Base-by-base conservation (phyloP, 2,113 vertebrate genomes). In the Tragelaphus buxtoni region DNA sequence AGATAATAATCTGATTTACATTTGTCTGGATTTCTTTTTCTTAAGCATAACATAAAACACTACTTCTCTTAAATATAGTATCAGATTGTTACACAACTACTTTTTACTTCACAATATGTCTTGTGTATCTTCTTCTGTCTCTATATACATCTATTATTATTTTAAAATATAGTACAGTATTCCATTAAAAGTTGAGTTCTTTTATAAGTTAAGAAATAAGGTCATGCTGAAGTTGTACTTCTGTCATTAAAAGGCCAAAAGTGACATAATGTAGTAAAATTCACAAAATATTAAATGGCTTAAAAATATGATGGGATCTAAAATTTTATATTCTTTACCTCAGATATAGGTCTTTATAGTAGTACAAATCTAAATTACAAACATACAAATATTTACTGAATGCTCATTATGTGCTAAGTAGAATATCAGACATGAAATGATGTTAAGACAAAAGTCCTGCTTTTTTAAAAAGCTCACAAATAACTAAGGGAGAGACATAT, bases 1-100 rank as follows among this genome's bases (percentile, higher is more conserved):
- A 88, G 61, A 60, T 60, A 80, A 96, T 96, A 79, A 96, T 97
- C 3, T 87, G 18, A 96, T 72, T 65, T 89, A 55, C 61, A 47
- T 74, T 83, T 94, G 18, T 93, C 42, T 83, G 18, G 35, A 92
- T 92, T 96, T 91, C 42, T 79, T 49, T 65, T 94, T 94, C 92
- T 69, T 51, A 89, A 39, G 30, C 4, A 49, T 35, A 94, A 82
- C 26, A 90, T 14, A 87, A 30, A 45, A 83, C 45, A 69, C 35
- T 22, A 49, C 42, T 91, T 93, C 93, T 79, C 77, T 87, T 55
- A 88, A 91, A 86, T 84, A 56, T 8, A 82, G 22, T 16, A 94
- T 92, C 63, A 96, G 94, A 91, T 42, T 63, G 35, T 85, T 55
- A 60, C 20, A 1, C 5, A 96, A 84, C 45, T 86, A 60, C 55